A percentile compares a stretch with the other conserved stretches of the same genome.
Conservation (phyloP, 2,797 vertebrate species). For the Sebastes nivosus region DNA sequence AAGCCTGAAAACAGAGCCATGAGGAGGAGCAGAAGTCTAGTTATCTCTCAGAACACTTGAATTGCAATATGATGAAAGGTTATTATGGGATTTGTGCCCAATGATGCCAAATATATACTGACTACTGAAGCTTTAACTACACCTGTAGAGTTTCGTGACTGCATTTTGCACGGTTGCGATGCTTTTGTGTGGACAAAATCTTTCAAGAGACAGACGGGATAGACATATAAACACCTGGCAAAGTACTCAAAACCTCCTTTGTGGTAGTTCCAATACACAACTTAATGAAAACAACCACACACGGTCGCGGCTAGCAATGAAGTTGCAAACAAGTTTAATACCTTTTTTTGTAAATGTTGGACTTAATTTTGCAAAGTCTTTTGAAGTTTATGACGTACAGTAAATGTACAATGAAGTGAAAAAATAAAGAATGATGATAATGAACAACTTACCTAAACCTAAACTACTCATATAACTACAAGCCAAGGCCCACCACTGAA, state of each 20-base stretch:
- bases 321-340: background rate
- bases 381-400: background rate
- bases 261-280: background rate
- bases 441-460: background rate
- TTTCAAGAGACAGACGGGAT: background rate
- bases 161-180: background rate
- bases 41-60: too few relatives aligned
- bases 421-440: background rate
- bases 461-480: background rate
- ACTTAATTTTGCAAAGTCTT: too few relatives aligned
- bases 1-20: too few relatives aligned
- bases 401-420: background rate
- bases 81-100: too few relatives aligned
- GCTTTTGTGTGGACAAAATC: background rate
- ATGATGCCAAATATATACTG: too few relatives aligned
- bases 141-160: background rate
- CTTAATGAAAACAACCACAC: background rate
- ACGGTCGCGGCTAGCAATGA: background rate
- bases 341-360: background rate
- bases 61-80: too few relatives aligned
- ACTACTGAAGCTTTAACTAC: fast-evolving
- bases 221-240: background rate
- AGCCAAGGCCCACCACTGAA: background rate
- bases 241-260: background rate
- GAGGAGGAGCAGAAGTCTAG: fast-evolving